A percentile compares a stretch with the other conserved stretches of the same genome.
These are phyloP conservation scores for Chaetoderma sp. DNA, from an alignment of 2,888 invertebrate genomes.

Conservation along the genomic window DNA sequence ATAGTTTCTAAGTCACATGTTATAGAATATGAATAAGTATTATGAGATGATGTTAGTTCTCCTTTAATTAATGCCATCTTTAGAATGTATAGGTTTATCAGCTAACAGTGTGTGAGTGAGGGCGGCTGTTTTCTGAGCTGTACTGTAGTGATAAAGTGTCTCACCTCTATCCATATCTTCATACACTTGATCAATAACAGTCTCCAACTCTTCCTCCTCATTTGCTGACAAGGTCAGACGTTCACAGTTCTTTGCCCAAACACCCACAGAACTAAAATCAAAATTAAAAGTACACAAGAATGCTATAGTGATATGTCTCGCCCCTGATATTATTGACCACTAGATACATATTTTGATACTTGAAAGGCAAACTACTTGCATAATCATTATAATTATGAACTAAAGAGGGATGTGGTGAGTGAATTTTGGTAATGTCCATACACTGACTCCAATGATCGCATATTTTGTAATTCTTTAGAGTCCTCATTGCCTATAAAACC, in stretches of 20 bases:
- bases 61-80: neutral
- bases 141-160: too few relatives aligned
- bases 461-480: too few relatives aligned
- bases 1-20: neutral
- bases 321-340: neutral
- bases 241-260: slow-evolving; percentile 86
- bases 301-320: too few relatives aligned
- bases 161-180: slow-evolving; percentile 84
- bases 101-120: too few relatives aligned
- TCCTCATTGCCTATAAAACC: too few relatives aligned
- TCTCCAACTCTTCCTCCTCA: slow-evolving; percentile 79
- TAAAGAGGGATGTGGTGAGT: too few relatives aligned
- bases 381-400: neutral
- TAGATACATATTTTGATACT: neutral
- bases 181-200: slow-evolving; percentile 85
- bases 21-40: neutral
- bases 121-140: too few relatives aligned
- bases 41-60: neutral
- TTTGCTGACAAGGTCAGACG: slow-evolving; percentile 77
- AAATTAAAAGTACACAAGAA: neutral
- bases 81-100: too few relatives aligned
- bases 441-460: too few relatives aligned
- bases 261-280: slow-evolving; percentile 80
- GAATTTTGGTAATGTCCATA: too few relatives aligned
- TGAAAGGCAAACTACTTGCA: neutral